Percentiles rank a stretch among this genome's conserved stretches.
These are phyloP conservation scores for Cavia aperea DNA, from an alignment of 2,113 vertebrate species.

Conservation along the genomic window DNA sequence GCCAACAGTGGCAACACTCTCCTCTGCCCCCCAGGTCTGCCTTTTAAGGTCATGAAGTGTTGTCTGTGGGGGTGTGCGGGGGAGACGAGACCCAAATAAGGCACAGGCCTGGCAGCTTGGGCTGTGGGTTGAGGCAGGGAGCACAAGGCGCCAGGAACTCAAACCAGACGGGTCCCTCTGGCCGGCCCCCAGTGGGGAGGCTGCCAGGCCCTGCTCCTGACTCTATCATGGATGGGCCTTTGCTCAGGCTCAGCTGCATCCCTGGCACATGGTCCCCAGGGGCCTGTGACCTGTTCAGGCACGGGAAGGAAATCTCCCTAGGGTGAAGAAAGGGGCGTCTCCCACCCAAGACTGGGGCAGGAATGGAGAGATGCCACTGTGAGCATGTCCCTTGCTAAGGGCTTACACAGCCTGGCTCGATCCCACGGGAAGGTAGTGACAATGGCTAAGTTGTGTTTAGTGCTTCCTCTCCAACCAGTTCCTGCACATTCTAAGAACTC, in stretches of 20 bases:
- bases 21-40: background rate
- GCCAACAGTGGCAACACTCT: conserved; percentile 25
- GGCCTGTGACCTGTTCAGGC: background rate
- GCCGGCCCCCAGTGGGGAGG: conserved; percentile 30
- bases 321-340: background rate
- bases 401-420: accelerated
- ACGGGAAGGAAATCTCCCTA: background rate
- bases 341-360: background rate
- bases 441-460: background rate
- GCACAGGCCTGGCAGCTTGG: conserved; percentile 33
- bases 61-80: background rate
- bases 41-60: conserved; percentile 62
- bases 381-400: background rate
- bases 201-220: conserved; percentile 24
- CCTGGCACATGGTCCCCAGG: background rate
- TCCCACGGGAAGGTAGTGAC: background rate
- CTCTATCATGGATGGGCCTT: background rate
- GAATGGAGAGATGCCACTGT: background rate
- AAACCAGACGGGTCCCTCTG: conserved; percentile 57
- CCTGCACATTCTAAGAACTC: background rate
- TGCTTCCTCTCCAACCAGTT: background rate
- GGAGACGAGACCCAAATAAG: conserved; percentile 62
- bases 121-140: conserved; percentile 57
- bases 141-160: conserved; percentile 50
- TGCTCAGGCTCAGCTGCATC: background rate